Evolutionary conservation across 2,888 invertebrate genomes (phyloP), one percentile per base, ranked within the genome.

Genomic region (Elmis aenea): DNA sequence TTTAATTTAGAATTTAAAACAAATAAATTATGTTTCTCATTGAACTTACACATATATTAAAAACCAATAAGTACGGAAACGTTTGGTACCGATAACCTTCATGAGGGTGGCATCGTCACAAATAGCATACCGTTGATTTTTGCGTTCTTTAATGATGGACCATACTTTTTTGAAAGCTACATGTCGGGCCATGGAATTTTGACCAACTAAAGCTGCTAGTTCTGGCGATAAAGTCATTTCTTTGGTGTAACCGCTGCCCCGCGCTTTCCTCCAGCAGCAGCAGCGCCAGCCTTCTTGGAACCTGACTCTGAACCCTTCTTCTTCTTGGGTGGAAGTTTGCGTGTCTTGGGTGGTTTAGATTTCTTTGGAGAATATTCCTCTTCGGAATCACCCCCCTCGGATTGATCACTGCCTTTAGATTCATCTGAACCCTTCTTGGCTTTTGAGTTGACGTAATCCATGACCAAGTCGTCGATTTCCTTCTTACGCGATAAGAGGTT

Each of bases 11-110:
- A n/a, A n/a, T n/a, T n/a, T n/a, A n/a, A n/a, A n/a, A n/a, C 11
- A 8, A 5, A 9, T 30, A 12, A 30, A 46, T 46, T 72, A 75
- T n/a, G n/a, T n/a, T n/a, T n/a, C n/a, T n/a, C 79, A 57, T 76
- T 76, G 59, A 77, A 82, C 81, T 69, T 92, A 92, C 54, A 96
- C 76, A 68, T 90, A 89, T 67, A 95, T 95, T 85, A 95, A 88
- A 95, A 95, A 95, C 46, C 92, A 94, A 59, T 95, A 95, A 34
- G 90, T 90, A 55, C 89, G 83, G 77, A 96, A 92, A 57, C 92
- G 81, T 64, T 92, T 92, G 2, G 85, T 83, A 21, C 93, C 92
- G 64, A 95, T 88, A 21, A 95, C 85, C 68, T 87, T 89, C 66
- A 83, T 72, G 22, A 95, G 71, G 32, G 92, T n/a, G 32, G 92